Evolutionary conservation across 2,113 vertebrate genomes (phyloP), one percentile per base, ranked within the genome.

Genomic region (Pterophyllum scalare): DNA sequence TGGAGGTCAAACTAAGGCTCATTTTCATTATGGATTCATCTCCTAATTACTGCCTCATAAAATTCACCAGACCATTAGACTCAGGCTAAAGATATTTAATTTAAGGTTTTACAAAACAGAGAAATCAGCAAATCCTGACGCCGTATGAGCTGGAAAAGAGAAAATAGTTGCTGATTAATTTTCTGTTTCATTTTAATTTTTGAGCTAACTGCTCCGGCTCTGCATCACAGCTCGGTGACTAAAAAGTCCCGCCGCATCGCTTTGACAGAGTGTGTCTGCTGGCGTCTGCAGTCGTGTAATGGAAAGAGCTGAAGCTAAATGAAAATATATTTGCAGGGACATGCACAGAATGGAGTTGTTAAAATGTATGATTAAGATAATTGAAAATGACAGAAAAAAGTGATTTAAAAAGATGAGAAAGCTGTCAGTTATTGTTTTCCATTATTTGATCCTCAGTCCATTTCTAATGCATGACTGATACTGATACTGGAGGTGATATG

Each of bases 21-120:
- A 72, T 54, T 72, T 72, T 54, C 46, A 54, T 72, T 72, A 72
- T n/a, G 46, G 67, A 54, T 54, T 72, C 26, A 54, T 72, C 67
- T 54, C 33, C 46, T 54, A 72, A 72, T 72, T 54, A 54, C 46
- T 12, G 52, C 67, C 26, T 54, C 31, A 33, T 72, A 54, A 54
- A 54, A 72, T 33, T 11, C 67, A 72, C 26, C 11, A 54, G 46
- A 46, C 19, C 19, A 14, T 72, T 54, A 72, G 67, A 14, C 67
- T 54, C 19, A 72, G 26, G 67, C 46, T n/a, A 54, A 52, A 72
- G 26, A 72, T 72, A 54, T 72, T 54, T 31, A 31, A 72, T 72
- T 5, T 72, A 54, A 54, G 26, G 46, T 72, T 72, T 54, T 31
- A 72, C 54, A 33, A 54, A 72, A 72, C 11, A 54, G 17, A 72